Evolutionary conservation across 2,113 vertebrate genomes (phyloP).

Genomic region (Sminthopsis crassicaudata): DNA sequence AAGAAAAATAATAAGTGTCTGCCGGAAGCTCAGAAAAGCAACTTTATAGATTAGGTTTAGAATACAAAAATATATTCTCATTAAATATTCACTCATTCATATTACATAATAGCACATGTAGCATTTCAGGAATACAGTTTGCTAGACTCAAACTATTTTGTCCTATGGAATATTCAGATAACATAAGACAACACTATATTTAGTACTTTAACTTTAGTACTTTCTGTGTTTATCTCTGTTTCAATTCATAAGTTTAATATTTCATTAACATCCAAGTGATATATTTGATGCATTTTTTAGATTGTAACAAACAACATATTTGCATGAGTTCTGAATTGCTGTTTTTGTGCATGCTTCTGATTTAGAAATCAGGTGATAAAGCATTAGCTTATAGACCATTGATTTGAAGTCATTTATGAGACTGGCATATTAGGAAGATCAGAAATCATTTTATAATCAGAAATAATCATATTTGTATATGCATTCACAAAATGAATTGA

Average conservation of each 20-base stretch:
- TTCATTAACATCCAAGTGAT: conserved; percentile 58
- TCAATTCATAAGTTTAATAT: conserved; percentile 41
- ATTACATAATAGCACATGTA: not conserved
- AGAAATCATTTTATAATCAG: conserved; percentile 34
- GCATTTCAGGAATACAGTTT: conserved; percentile 21
- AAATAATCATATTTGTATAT: conserved; percentile 28
- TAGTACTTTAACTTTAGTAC: conserved; percentile 51
- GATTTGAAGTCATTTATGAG: conserved; percentile 52
- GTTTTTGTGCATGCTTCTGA: conserved; percentile 52
- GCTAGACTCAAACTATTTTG: conserved; percentile 49
- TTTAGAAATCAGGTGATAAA: conserved; percentile 51
- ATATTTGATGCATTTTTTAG: conserved; percentile 48
- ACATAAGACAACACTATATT: conserved; percentile 29
- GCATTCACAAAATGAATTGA: conserved; percentile 38
- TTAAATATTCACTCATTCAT: conserved; percentile 23
- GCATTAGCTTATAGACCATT: conserved; percentile 30
- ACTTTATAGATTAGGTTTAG: conserved; percentile 37
- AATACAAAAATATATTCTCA: conserved; percentile 18
- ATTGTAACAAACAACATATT: conserved; percentile 15
- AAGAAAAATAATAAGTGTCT: not conserved
- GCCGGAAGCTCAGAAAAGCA: conserved; percentile 2
- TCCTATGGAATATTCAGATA: conserved; percentile 27
- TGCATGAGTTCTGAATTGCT: conserved; percentile 32
- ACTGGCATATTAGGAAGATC: conserved; percentile 22
- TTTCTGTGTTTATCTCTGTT: conserved; percentile 47